Conservation (phyloP, 2,113 vertebrate genomes). For the Phoxinus phoxinus region DNA sequence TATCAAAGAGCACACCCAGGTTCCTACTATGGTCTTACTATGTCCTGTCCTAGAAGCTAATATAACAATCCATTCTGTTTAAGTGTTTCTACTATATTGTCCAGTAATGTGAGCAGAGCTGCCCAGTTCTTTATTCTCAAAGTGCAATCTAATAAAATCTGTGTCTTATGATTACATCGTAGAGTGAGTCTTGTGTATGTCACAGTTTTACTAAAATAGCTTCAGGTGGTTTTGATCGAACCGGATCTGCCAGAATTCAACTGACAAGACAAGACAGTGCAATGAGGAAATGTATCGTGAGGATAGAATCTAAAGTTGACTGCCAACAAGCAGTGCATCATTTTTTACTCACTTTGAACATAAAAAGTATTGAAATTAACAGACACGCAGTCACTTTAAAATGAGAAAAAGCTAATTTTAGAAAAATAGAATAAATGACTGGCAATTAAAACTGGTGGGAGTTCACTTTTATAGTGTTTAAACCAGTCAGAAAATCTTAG, state of each 20-base stretch:
- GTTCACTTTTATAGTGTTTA: not conserved
- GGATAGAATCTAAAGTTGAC: not conserved
- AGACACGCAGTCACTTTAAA: not conserved
- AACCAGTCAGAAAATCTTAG: too few relatives aligned
- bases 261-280: conserved; percentile 2
- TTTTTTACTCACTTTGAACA: not conserved
- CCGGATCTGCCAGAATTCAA: not conserved
- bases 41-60: too few relatives aligned
- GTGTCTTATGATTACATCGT: not conserved
- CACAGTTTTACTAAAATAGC: not conserved
- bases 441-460: not conserved
- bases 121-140: not conserved
- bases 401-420: not conserved
- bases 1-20: too few relatives aligned
- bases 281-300: not conserved
- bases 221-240: not conserved
- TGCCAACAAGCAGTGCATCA: not conserved
- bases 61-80: too few relatives aligned
- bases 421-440: not conserved
- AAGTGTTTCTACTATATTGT: too few relatives aligned
- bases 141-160: not conserved
- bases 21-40: too few relatives aligned
- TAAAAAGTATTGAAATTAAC: not conserved
- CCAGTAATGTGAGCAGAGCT: too few relatives aligned
- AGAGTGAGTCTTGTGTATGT: not conserved